Base-by-base conservation (phyloP, 2,888 invertebrate genomes). In the Oscheius sp. region DNA sequence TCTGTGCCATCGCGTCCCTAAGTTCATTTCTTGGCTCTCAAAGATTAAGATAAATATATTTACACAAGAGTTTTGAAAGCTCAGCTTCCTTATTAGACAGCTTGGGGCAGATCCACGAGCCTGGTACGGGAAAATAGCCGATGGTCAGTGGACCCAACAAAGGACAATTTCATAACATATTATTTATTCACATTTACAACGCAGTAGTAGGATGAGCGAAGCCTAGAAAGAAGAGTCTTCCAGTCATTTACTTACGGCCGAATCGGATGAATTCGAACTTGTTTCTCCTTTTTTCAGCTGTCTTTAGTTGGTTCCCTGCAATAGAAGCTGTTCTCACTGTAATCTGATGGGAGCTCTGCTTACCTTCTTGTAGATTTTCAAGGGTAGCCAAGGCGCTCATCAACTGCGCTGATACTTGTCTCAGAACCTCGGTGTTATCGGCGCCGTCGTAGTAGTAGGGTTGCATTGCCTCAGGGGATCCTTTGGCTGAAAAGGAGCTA, bases 251-350 rank as follows among this genome's bases (percentile, higher is more conserved):
- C 76, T 85, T 81, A 46, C 87, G 71, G 56, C 87, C 87, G 76
- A 87, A 87, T 52, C 87, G 85, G 66, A 87, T 87, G 84, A 87
- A 87, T 71, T 87, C 87, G 77, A 87, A 87, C 78, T 87, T 87
- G 83, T 87, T 87, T 64, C 86, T 80, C 63, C 87, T 76, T 73
- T 87, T 87, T 74, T 88, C 87, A n/a, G 87, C 85, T 73, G 84
- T 78, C 69, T 79, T 79, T 63, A 76, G 41, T 53, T 82, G 75
- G 49, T 76, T 75, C 49, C 75, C 73, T 69, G 43, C 16, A 69
- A 55, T n/a, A 35, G 2, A 21, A 12, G 18, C 1, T 27, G 2
- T 56, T 53, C 56, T 53, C 13, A n/a, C 3, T 18, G 55, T 13
- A 55, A 21, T 16, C 12, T 29, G n/a, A 68, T 18, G 21, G 13